Evolutionary conservation across 2,797 vertebrate genomes (phyloP).

Genomic region (Parambassis ranga): DNA sequence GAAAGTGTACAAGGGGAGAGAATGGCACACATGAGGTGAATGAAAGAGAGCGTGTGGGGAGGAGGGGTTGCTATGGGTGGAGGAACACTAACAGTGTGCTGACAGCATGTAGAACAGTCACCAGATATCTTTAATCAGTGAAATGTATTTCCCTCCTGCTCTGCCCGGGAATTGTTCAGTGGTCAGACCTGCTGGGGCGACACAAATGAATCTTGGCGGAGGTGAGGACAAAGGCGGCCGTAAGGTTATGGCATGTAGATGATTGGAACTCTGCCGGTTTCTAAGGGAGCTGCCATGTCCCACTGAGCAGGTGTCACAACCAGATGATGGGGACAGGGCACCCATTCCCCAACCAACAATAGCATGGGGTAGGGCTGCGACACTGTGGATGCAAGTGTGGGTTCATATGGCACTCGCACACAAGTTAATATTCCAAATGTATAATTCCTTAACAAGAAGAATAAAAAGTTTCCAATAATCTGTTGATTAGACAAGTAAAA

Average conservation of each 20-base stretch:
- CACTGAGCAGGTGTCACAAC: slow-evolving; percentile 79
- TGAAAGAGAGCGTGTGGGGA: slow-evolving; percentile 15
- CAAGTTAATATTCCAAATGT: not conserved
- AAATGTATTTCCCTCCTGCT: slow-evolving; percentile 79
- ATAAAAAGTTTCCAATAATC: slow-evolving; percentile 7
- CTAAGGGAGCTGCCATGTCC: slow-evolving; percentile 84
- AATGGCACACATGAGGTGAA: slow-evolving; percentile 33
- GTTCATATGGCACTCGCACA: slow-evolving; percentile 9
- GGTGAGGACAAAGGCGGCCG: slow-evolving; percentile 82
- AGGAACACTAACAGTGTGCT: slow-evolving; percentile 70
- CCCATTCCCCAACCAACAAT: slow-evolving; percentile 66
- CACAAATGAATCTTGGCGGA: slow-evolving; percentile 83
- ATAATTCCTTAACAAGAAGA: too few relatives aligned
- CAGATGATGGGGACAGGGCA: slow-evolving; percentile 74
- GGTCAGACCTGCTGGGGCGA: slow-evolving; percentile 80
- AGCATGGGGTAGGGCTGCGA: slow-evolving; percentile 43
- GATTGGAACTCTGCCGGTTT: slow-evolving; percentile 78
- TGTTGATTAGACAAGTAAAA: too few relatives aligned
- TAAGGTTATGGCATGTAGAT: slow-evolving; percentile 86
- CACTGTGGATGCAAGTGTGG: slow-evolving; percentile 25
- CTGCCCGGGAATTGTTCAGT: slow-evolving; percentile 74
- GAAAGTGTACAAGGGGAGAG: slow-evolving; percentile 10
- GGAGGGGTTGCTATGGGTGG: slow-evolving; percentile 35
- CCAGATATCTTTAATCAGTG: slow-evolving; percentile 84
- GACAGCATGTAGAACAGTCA: slow-evolving; percentile 79